Conservation (phyloP, 2,113 vertebrate genomes). For the Centropus unirufus region DNA sequence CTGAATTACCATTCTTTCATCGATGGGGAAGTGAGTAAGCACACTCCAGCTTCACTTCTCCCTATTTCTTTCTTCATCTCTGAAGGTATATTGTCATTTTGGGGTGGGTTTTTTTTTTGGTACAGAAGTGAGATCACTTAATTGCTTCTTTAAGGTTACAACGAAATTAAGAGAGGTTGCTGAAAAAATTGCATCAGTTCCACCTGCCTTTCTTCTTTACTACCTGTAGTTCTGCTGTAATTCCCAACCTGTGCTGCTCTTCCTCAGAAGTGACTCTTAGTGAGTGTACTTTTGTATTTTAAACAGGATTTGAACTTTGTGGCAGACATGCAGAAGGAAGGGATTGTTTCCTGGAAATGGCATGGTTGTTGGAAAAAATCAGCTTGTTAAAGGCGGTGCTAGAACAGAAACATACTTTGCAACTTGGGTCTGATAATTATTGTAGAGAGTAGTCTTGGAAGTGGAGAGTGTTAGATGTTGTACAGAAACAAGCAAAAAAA, state of each 20-base stretch:
- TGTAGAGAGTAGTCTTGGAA: not conserved
- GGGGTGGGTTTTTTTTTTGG: not conserved
- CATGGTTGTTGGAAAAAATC: not conserved
- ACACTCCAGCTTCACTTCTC: not conserved
- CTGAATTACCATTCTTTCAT: not conserved
- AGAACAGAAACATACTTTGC: not conserved
- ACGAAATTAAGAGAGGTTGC: not conserved
- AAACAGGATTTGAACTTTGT: not conserved
- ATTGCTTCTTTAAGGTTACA: not conserved
- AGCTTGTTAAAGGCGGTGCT: not conserved
- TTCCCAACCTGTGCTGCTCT: not conserved
- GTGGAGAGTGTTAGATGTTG: not conserved
- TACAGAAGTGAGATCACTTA: not conserved
- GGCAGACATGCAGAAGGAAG: not conserved
- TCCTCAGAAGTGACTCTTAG: not conserved
- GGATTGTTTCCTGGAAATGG: not conserved
- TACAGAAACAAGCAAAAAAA: not conserved
- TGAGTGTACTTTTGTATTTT: not conserved
- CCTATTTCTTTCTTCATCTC: not conserved
- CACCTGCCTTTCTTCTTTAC: not conserved
- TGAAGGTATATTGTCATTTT: not conserved
- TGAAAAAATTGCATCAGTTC: not conserved
- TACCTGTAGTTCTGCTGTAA: not conserved
- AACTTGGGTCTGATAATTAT: accelerated
- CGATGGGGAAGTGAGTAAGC: not conserved